Conservation (phyloP, 2,888 invertebrate genomes). For the Tortricodes alternella region DNA sequence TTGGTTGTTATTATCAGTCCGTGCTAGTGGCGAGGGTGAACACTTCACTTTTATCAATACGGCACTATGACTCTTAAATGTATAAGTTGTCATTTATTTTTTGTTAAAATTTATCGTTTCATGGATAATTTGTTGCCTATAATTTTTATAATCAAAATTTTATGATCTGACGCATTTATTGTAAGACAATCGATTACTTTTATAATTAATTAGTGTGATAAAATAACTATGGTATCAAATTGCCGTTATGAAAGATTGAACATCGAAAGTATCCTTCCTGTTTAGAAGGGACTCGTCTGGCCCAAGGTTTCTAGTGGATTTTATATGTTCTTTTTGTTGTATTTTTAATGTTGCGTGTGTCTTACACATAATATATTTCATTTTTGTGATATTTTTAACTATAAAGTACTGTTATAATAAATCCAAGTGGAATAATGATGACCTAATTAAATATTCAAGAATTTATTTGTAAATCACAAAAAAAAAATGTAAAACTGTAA, state of each 20-base stretch:
- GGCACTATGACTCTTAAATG: conserved; percentile 77
- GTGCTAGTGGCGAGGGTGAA: conserved; percentile 57
- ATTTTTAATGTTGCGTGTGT: conserved; percentile 83
- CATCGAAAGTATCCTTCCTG: conserved; percentile 84
- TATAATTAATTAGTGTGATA: conserved; percentile 83
- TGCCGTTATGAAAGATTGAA: conserved; percentile 80
- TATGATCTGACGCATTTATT: conserved; percentile 84
- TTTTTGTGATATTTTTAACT: conserved; percentile 84
- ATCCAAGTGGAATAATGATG: conserved; percentile 82
- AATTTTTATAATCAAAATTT: conserved; percentile 81
- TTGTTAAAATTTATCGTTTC: conserved; percentile 81
- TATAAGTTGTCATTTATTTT: conserved; percentile 78
- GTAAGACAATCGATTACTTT: conserved; percentile 83
- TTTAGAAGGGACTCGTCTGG: conserved; percentile 81
- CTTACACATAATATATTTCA: conserved; percentile 84
- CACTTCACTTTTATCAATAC: conserved; percentile 81
- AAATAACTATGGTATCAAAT: conserved; percentile 80
- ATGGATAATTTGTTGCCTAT: conserved; percentile 79
- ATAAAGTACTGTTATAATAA: conserved; percentile 83
- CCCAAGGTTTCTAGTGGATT: conserved; percentile 83
- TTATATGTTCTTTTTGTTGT: conserved; percentile 82
- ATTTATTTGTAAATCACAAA: conserved; percentile 83
- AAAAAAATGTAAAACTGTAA: conserved; percentile 83
- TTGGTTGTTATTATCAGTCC: conserved; percentile 66
- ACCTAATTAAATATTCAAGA: conserved; percentile 83